Conservation (phyloP, 2,888 invertebrate species). For the Thelaira solivaga region DNA sequence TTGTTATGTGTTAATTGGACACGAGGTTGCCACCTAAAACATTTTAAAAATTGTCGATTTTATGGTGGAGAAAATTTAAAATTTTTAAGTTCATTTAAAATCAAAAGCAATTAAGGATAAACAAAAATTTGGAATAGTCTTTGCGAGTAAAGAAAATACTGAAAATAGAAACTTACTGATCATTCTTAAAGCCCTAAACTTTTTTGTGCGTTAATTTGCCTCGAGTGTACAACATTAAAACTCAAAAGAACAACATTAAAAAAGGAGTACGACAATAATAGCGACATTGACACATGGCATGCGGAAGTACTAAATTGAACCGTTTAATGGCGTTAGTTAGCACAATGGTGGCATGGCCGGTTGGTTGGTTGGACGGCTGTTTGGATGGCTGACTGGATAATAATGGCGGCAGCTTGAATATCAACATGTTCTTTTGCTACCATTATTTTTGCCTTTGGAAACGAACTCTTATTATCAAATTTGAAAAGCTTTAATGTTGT, state of each 20-base stretch:
- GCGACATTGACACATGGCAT: conserved; percentile 62
- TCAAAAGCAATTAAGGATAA: no score
- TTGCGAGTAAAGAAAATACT: neutral
- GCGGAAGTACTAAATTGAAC: conserved; percentile 68
- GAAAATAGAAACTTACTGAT: neutral
- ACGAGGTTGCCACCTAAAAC: neutral
- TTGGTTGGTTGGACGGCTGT: conserved; percentile 64
- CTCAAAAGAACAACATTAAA: conserved; percentile 14
- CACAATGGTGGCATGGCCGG: conserved; percentile 62
- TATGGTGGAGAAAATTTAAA: no score
- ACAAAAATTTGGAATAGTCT: no score
- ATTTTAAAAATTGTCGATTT: neutral
- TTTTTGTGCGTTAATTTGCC: neutral
- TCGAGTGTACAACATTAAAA: conserved; percentile 24
- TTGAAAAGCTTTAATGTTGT: conserved; percentile 20
- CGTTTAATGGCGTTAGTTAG: conserved; percentile 67
- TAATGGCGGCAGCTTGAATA: conserved; percentile 47
- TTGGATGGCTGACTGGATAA: conserved; percentile 63
- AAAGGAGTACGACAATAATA: conserved; percentile 38
- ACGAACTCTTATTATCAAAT: conserved; percentile 18
- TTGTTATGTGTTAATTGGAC: no score
- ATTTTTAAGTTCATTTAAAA: no score
- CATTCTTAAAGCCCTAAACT: neutral
- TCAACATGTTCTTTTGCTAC: conserved; percentile 44
- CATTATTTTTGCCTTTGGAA: neutral